These are phyloP conservation scores for Chloropsis hardwickii DNA, from an alignment of 2,113 vertebrate species.

Conservation along the genomic window DNA sequence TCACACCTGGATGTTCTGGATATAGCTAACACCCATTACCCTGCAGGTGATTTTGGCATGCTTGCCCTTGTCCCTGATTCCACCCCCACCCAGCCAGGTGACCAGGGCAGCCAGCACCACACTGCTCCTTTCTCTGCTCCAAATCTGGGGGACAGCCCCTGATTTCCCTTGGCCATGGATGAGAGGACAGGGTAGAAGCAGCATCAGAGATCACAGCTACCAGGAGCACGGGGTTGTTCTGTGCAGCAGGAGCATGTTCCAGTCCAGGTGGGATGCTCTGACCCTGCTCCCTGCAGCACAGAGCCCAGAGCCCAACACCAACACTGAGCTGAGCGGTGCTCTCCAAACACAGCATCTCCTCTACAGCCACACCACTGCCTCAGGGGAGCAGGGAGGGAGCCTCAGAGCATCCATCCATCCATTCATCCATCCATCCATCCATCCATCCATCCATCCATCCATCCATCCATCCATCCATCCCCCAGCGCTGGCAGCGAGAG, in stretches of 20 bases:
- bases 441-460: neutral
- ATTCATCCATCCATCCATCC: neutral
- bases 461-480: neutral
- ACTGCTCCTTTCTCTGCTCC: neutral
- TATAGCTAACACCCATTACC: neutral
- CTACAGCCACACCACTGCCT: neutral
- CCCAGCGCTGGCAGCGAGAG: neutral
- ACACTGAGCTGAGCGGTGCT: accelerated
- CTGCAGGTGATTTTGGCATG: accelerated
- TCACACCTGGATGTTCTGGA: neutral
- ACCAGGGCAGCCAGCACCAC: neutral
- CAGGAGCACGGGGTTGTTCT: neutral
- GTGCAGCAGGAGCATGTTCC: accelerated
- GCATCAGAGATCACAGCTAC: accelerated
- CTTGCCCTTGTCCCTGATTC: neutral
- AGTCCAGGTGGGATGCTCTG: neutral
- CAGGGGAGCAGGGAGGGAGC: neutral
- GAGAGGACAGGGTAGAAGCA: neutral
- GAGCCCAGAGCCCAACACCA: neutral
- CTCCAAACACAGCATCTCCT: neutral
- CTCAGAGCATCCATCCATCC: neutral
- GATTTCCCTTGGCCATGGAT: accelerated
- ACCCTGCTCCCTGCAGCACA: accelerated
- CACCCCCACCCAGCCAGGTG: accelerated
- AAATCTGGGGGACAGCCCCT: accelerated